Conservation (phyloP, 2,797 vertebrate species). For the Chloroceryle inda region DNA sequence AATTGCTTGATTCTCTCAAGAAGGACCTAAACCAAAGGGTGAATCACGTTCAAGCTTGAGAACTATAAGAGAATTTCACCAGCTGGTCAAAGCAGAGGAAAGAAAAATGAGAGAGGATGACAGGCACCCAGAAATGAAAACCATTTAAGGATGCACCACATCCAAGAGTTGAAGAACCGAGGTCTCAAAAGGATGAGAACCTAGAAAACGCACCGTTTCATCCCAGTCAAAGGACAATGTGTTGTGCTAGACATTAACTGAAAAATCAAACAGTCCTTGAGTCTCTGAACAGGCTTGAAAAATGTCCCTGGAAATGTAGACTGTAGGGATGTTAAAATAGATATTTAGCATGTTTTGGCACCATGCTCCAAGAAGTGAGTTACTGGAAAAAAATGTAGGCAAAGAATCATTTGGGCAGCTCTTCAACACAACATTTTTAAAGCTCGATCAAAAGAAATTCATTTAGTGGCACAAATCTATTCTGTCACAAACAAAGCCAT, state of each 20-base stretch:
- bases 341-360: background rate
- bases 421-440: background rate
- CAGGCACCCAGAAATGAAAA: constrained; percentile 10
- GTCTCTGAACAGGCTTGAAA: background rate
- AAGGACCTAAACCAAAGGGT: constrained; percentile 1
- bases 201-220: background rate
- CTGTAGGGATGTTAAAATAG: background rate
- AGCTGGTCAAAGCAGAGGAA: background rate
- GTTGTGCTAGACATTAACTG: background rate
- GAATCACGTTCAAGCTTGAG: background rate
- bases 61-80: background rate
- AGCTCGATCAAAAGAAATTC: background rate
- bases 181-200: background rate
- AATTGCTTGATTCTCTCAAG: background rate
- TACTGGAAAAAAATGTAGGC: background rate
- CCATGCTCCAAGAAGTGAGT: background rate
- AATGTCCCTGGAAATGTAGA: background rate
- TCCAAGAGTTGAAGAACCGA: background rate
- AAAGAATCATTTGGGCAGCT: background rate
- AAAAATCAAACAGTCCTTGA: background rate
- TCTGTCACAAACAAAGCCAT: background rate
- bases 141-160: background rate
- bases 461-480: background rate
- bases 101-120: background rate
- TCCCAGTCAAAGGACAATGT: background rate